Base-by-base conservation (phyloP, 92 coral and sea anemone species). In the Porites evermanni region DNA sequence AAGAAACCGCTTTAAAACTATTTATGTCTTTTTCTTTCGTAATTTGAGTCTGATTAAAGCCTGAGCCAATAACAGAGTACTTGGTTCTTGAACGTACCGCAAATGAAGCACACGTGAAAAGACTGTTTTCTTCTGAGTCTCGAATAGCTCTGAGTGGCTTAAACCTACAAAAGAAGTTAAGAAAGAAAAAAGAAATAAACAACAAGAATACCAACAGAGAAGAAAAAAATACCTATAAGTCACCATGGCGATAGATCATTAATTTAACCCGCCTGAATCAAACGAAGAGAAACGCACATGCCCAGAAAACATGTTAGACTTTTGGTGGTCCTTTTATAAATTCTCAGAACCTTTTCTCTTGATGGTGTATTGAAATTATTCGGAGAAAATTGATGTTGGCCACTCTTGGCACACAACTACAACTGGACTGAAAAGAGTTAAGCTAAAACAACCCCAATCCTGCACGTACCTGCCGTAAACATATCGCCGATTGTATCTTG, bases 121-220 rank as follows among this genome's bases (percentile, higher is more conserved):
- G 84, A 74, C 94, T 94, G 79, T 91, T 95, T 82, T 96, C 98
- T 26, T 96, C 98, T 4, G 90, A 81, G 75, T 91, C 98, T 78
- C 98, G 93, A 53, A 96, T 67, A 1, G 90, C 98, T 47, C 98
- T 95, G 66, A 94, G 86, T 6, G 98, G 94, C 59, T 95, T 93
- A 81, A 95, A 96, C 80, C 98, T 96, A 64, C 18, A 64, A 64
- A 23, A 72, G 2, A 4, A 52, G 50, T 14, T 26, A 19, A 54
- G 18, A 52, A 53, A 19, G 19, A 11, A 64, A 19, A 53, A 1
- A 2, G 7, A 1, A 21, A 18, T 3, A 2, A 1, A 11, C 6
- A 69, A 29, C 50, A 8, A 13, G 6, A 7, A 0, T 17, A 4
- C 0, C 0, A 56, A 11, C 13, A 8, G 0, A 56, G 12, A 56